Evolutionary conservation across 1,140 invertebrate genomes (phyloP).

Genomic region (Saccostrea glomerata): DNA sequence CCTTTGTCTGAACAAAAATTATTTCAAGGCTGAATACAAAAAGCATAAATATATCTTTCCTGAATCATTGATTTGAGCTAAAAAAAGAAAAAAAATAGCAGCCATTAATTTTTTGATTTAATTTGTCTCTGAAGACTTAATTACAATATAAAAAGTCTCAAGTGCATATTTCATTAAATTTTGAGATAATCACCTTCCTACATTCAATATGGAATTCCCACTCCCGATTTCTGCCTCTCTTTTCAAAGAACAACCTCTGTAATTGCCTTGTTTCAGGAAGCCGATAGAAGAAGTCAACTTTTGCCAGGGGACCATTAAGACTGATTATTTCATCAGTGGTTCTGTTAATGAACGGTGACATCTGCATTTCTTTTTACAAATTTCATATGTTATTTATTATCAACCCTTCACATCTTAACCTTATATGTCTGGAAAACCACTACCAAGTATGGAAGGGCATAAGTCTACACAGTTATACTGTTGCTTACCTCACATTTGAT

Average conservation of each 20-base stretch:
- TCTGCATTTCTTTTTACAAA: slow-evolving; percentile 1
- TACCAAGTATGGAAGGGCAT: too few relatives aligned
- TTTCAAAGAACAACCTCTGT: neutral
- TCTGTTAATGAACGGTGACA: neutral
- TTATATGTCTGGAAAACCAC: neutral
- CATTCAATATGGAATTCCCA: neutral
- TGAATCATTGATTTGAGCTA: neutral
- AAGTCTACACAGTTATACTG: too few relatives aligned
- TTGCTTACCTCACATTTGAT: too few relatives aligned
- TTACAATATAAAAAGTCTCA: neutral
- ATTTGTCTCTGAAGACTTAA: neutral
- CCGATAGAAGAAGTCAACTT: neutral
- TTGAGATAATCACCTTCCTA: neutral
- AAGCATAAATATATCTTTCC: neutral
- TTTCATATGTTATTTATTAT: slow-evolving; percentile 3
- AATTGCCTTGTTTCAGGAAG: slow-evolving; percentile 6
- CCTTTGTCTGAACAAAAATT: too few relatives aligned
- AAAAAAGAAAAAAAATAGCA: neutral
- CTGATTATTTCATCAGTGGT: slow-evolving; percentile 23
- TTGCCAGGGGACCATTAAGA: neutral
- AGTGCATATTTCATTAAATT: neutral
- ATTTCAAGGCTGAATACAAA: neutral
- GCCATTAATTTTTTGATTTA: neutral
- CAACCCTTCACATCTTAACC: neutral
- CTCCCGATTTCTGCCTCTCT: neutral